Conservation (phyloP, 2,113 vertebrate species). For the Chrysochloris asiatica region DNA sequence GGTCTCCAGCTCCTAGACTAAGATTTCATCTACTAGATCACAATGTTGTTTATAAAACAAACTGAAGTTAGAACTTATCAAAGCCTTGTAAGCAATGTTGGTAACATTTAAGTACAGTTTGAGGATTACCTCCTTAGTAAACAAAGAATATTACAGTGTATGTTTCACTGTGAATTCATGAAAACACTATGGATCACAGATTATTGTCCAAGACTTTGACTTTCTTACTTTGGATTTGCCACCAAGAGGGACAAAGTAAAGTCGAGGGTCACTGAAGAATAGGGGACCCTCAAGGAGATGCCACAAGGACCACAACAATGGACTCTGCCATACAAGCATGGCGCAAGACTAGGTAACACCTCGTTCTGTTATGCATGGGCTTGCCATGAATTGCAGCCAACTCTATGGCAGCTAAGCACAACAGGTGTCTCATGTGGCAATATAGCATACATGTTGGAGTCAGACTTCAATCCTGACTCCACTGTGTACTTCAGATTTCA, state of each 20-base stretch:
- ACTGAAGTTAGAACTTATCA: not conserved
- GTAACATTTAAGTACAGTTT: not conserved
- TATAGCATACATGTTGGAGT: not conserved
- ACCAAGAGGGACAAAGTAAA: not conserved
- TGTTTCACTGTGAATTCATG: not conserved
- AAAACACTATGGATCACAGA: not conserved
- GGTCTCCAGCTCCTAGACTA: not conserved
- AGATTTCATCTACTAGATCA: not conserved
- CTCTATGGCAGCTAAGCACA: not conserved
- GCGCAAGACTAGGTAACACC: not conserved
- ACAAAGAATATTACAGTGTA: not conserved
- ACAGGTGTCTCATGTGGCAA: not conserved
- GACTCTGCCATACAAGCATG: not conserved
- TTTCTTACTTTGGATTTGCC: not conserved
- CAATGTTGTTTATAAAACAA: not conserved
- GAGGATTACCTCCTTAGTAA: not conserved
- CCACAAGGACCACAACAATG: not conserved
- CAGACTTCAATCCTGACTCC: not conserved
- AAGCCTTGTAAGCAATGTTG: not conserved
- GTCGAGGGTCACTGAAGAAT: not conserved
- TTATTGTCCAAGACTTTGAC: not conserved
- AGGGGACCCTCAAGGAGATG: not conserved
- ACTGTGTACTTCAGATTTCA: not conserved
- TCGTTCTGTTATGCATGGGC: not conserved
- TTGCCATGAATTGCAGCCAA: not conserved